Percentiles rank a stretch among this genome's conserved stretches.
Conservation (phyloP, 1,140 invertebrate genomes). For the Leptoteleia sp. region DNA sequence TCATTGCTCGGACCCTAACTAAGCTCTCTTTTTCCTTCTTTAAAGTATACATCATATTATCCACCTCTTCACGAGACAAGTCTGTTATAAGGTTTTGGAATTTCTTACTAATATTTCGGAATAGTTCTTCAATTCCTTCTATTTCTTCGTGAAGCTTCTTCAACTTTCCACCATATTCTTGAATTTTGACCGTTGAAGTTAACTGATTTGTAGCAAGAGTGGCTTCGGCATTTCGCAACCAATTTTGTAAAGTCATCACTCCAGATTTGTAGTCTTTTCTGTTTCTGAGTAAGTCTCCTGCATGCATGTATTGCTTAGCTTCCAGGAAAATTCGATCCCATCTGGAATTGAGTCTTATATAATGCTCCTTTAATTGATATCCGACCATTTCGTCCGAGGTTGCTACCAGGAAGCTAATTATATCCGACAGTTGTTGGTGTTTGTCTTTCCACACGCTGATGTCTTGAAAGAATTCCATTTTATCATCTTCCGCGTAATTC, state of each 20-base stretch:
- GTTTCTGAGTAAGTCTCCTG: conserved; percentile 91
- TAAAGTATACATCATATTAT: conserved; percentile 92
- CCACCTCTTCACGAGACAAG: conserved; percentile 93
- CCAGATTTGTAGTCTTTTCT: conserved; percentile 90
- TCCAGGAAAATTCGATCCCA: conserved; percentile 92
- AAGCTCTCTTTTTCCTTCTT: conserved; percentile 94
- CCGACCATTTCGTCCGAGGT: conserved; percentile 91
- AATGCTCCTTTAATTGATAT: conserved; percentile 88
- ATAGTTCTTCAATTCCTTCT: conserved; percentile 92
- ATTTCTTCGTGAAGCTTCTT: conserved; percentile 90
- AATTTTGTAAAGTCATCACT: conserved; percentile 88
- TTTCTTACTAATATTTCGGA: conserved; percentile 93
- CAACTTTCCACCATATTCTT: conserved; percentile 89
- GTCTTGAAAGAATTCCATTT: conserved; percentile 94
- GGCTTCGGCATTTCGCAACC: too few species aligned
- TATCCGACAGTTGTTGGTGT: conserved; percentile 90
- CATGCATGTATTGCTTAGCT: conserved; percentile 92
- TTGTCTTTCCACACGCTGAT: conserved; percentile 94
- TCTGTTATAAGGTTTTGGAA: conserved; percentile 95
- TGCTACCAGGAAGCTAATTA: conserved; percentile 93
- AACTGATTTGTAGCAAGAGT: conserved; percentile 85
- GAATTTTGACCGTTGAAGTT: conserved; percentile 89
- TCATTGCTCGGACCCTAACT: conserved; percentile 89
- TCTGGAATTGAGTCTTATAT: conserved; percentile 85
- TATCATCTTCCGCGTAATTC: conserved; percentile 89